Percentiles rank a stretch among this genome's conserved stretches.
Conservation (phyloP, 2,797 vertebrate species). For the Tenualosa thibaudeaui region DNA sequence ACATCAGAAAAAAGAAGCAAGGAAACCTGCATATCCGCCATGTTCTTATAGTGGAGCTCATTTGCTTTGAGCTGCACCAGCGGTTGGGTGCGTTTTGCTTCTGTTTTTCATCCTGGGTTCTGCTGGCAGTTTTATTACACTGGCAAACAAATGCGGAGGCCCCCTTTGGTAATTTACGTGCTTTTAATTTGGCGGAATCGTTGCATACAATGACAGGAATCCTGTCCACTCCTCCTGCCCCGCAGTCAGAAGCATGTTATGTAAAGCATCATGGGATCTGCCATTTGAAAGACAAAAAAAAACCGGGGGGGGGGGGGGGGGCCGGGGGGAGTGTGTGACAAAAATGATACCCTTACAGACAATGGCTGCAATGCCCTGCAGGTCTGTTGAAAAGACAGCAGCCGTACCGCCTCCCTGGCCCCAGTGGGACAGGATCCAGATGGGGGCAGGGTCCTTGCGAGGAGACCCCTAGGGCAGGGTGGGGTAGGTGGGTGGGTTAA, state of each 20-base stretch:
- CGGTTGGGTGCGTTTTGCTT: not conserved
- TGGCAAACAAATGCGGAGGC: not conserved
- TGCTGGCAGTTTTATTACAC: not conserved
- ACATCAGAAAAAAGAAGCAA: not conserved
- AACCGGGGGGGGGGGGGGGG: conserved; percentile 21
- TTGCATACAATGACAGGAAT: conserved; percentile 69
- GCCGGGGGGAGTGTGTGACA: conserved; percentile 36
- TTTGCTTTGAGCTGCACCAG: not conserved
- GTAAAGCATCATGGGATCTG: conserved; percentile 72
- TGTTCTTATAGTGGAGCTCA: not conserved
- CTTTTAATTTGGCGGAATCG: not conserved
- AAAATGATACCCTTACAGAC: conserved; percentile 64
- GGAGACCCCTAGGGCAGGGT: conserved; percentile 3
- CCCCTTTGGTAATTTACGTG: conserved; percentile 37
- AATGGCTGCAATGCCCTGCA: conserved; percentile 63
- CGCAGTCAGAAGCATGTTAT: conserved; percentile 66
- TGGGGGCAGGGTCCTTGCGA: not conserved
- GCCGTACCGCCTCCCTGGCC: conserved; percentile 53
- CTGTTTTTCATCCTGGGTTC: not conserved
- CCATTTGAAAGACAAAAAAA: conserved; percentile 69
- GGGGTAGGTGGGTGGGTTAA: conserved; percentile 28
- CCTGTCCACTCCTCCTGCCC: conserved; percentile 65
- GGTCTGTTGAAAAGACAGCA: conserved; percentile 49
- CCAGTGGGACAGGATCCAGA: conserved; percentile 26
- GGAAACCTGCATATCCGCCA: not conserved